Percentiles rank a stretch among this genome's conserved stretches.
phyloP scores from a whole-genome alignment of 2,797 vertebrate genomes.

The Hirundo rustica region DNA sequence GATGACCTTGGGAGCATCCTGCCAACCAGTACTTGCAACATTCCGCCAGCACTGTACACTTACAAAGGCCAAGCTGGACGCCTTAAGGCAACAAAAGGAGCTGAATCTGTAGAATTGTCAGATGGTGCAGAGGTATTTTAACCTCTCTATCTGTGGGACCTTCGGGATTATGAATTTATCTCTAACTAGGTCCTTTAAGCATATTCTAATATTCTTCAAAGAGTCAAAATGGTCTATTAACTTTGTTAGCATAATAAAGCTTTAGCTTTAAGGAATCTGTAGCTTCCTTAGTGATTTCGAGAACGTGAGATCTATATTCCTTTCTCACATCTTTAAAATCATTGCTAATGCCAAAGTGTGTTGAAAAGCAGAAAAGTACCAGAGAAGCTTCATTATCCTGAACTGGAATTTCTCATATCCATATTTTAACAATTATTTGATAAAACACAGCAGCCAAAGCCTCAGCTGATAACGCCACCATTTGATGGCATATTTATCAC shows the following conservation, averaged over 20 bases:
- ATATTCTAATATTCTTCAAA: not conserved
- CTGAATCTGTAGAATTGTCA: not conserved
- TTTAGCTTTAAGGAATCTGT: not conserved
- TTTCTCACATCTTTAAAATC: not conserved
- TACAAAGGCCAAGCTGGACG: not conserved
- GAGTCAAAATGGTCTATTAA: not conserved
- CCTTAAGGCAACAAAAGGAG: not conserved
- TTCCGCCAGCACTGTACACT: not conserved
- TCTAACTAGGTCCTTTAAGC: not conserved
- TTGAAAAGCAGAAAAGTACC: not conserved
- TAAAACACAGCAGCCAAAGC: not conserved
- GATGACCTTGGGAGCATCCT: not conserved
- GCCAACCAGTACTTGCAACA: not conserved
- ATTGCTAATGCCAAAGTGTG: not conserved
- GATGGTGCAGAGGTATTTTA: not conserved
- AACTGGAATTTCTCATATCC: not conserved
- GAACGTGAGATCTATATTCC: not conserved
- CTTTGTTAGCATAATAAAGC: not conserved
- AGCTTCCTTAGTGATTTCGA: not conserved
- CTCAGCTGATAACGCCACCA: not conserved
- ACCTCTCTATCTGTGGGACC: not conserved
- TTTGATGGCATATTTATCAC: not conserved
- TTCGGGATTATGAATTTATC: not conserved
- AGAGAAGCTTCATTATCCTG: not conserved
- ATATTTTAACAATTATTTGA: not conserved